Base-by-base conservation (phyloP, 2,888 invertebrate genomes). In the Thera obeliscata region DNA sequence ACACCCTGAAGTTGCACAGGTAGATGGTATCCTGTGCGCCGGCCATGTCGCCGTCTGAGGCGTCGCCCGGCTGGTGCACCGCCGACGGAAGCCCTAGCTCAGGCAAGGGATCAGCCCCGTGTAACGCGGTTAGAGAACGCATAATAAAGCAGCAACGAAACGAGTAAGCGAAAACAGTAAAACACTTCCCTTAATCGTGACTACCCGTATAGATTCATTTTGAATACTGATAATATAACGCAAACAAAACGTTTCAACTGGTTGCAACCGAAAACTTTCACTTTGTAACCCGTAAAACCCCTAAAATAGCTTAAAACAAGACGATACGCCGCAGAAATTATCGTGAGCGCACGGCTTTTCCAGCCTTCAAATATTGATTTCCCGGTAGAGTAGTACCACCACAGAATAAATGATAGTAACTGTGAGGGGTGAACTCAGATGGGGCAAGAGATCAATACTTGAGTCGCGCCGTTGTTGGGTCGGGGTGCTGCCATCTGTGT, bases 1-100 rank as follows among this genome's bases (percentile, higher is more conserved):
- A 98, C 5, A 99, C 99, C 67, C 99, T 97, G 90, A 99, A 99
- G 89, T 99, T 99, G 94, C 99, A 99, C 88, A 99, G 93, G 92
- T 99, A 99, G 82, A 99, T 98, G 66, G 98, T 99, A 88, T 99
- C 98, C 91, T 98, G 98, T 57, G 98, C 98, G 78, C 97, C 97
- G 79, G 96, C 96, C 95, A 96, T 96, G 80, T 96, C 96, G 82
- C 84, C 89, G 85, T 94, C 93, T 56, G 90, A 80, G 73, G 87
- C 88, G 73, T 87, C 90, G 57, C 81, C 81, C 70, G 82, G 81
- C 64, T 84, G 87, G 71, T 87, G 87, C 71, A 89, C 79, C 64
- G 81, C 86, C 69, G 91, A 84, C 66, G 90, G 87, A 69, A 91
- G 80, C 76, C 86, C 88, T 78, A 91, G 76, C 67, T 89, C 90